A percentile compares a stretch with the other conserved stretches of the same genome.
These are phyloP conservation scores for Lasioglossum oenotherae DNA, from an alignment of 2,888 invertebrate species.

Conservation along the genomic window DNA sequence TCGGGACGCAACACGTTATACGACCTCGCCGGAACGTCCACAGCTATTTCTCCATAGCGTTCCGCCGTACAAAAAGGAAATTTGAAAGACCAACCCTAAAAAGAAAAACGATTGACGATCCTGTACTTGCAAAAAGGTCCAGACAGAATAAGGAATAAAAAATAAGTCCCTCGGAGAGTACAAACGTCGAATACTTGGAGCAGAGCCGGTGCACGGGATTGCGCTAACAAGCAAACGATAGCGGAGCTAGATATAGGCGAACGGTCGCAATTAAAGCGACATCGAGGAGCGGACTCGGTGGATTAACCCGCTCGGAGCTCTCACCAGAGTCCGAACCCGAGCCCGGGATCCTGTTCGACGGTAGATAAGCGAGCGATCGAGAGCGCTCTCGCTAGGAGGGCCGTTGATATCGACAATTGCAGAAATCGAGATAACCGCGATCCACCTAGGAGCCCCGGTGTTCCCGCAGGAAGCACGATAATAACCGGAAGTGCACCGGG, in stretches of 20 bases:
- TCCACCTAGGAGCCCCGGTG: slow-evolving; percentile 20
- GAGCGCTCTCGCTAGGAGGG: background rate
- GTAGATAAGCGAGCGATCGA: slow-evolving; percentile 6
- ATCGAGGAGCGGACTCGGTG: slow-evolving; percentile 17
- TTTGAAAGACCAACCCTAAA: too few species aligned
- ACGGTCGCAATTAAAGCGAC: slow-evolving; percentile 18
- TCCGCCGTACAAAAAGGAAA: background rate
- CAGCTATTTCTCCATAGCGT: background rate
- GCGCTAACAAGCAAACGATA: background rate
- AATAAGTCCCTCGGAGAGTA: background rate
- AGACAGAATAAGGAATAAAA: too few species aligned
- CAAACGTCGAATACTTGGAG: background rate
- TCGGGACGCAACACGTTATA: slow-evolving; percentile 32
- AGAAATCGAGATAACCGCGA: slow-evolving; percentile 67
- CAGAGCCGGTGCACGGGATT: background rate
- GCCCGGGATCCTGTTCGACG: background rate
- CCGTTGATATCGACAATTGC: slow-evolving; percentile 52
- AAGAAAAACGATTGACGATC: too few species aligned
- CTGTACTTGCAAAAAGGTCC: too few species aligned
- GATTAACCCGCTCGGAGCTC: slow-evolving; percentile 21
- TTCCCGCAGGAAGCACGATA: slow-evolving; percentile 61
- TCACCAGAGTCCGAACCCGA: background rate
- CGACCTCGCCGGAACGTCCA: background rate
- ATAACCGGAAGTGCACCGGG: slow-evolving; percentile 68
- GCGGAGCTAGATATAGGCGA: background rate